phyloP scores from a whole-genome alignment of 2,113 vertebrate species.

The Tyto alba region DNA sequence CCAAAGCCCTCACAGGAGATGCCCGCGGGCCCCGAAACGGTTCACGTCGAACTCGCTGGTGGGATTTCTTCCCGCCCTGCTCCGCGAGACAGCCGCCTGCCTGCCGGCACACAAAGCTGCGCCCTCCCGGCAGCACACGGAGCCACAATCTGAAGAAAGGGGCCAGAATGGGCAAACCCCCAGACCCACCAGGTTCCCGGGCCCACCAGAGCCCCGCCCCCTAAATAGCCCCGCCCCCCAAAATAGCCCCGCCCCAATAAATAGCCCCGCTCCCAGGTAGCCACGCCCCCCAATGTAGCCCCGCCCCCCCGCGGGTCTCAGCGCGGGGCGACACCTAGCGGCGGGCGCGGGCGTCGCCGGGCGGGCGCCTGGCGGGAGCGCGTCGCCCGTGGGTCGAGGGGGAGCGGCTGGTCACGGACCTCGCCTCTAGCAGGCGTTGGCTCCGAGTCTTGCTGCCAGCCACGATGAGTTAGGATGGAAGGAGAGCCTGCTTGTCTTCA shows the following conservation, averaged over 20 bases:
- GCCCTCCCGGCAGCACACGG: rapidly evolving
- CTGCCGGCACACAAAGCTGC: no score
- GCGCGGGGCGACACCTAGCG: background rate
- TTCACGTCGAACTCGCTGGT: background rate
- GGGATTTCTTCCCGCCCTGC: background rate
- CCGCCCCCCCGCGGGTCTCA: no score
- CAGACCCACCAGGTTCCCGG: no score
- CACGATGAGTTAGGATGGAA: background rate
- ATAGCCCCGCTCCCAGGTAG: no score
- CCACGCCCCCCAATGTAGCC: no score
- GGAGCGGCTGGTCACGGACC: no score
- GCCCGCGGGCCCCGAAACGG: background rate
- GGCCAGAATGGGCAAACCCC: background rate
- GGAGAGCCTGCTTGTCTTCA: background rate
- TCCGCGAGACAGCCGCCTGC: background rate
- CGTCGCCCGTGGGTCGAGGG: no score
- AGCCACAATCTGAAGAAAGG: background rate
- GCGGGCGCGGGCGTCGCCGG: background rate
- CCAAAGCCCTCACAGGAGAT: background rate
- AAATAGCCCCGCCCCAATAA: no score
- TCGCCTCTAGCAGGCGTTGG: no score
- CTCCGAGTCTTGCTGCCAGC: background rate
- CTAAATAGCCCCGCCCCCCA: no score
- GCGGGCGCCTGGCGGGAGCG: background rate
- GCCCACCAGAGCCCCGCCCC: no score